phyloP scores from a whole-genome alignment of 2,888 invertebrate genomes.

The Elmis aenea region DNA sequence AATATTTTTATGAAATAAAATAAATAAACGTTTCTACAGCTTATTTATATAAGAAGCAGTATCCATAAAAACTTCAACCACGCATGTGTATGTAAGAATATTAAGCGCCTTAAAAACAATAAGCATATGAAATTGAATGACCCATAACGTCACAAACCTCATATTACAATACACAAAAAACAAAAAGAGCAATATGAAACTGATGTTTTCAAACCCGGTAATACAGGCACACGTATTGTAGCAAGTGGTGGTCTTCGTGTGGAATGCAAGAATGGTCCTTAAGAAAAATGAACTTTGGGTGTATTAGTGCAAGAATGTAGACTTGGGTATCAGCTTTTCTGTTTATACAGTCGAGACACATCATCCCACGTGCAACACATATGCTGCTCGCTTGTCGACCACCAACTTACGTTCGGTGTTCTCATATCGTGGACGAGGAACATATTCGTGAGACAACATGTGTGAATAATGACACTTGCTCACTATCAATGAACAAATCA shows the following conservation, averaged over 20 bases:
- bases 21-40: too few species aligned
- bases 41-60: too few species aligned
- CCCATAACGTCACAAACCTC: conserved; percentile 10
- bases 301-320: conserved; percentile 7
- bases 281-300: conserved; percentile 11
- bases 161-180: conserved; percentile 2
- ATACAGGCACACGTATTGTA: conserved; percentile 14
- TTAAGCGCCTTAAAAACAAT: not conserved
- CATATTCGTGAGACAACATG: too few species aligned
- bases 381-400: conserved; percentile 19
- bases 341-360: conserved; percentile 24
- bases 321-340: conserved; percentile 21
- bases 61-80: too few species aligned
- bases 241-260: conserved; percentile 19
- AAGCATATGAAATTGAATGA: conserved; percentile 1
- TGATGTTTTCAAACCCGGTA: conserved; percentile 22
- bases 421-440: too few species aligned
- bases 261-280: conserved; percentile 5
- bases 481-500: too few species aligned
- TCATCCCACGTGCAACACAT: conserved; percentile 27
- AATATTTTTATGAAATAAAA: too few species aligned
- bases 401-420: too few species aligned
- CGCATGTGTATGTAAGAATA: not conserved
- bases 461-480: too few species aligned
- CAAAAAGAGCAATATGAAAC: conserved; percentile 3